Conservation (phyloP, 2,888 invertebrate species). For the Pyrocoelia pectoralis region DNA sequence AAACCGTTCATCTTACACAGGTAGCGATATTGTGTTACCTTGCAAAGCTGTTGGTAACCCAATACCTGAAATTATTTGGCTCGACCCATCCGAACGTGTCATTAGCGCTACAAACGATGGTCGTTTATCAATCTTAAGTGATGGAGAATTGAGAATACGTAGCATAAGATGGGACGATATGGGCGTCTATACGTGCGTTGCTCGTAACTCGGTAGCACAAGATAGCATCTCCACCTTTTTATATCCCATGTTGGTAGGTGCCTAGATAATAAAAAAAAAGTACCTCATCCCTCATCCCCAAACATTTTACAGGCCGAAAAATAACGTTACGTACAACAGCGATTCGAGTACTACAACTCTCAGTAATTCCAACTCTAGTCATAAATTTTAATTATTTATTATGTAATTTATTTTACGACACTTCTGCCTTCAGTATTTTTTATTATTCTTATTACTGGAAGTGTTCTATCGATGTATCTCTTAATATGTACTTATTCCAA, state of each 20-base stretch:
- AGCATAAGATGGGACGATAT: slow-evolving; percentile 80
- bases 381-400: slow-evolving; percentile 7
- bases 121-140: slow-evolving; percentile 63
- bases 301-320: background rate
- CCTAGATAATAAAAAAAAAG: no score
- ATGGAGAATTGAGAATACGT: slow-evolving; percentile 79
- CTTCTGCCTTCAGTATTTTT: slow-evolving; percentile 8
- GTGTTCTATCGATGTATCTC: background rate
- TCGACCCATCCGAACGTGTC: slow-evolving; percentile 64
- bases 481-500: slow-evolving; percentile 1
- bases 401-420: slow-evolving; percentile 3
- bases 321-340: background rate
- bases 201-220: slow-evolving; percentile 70
- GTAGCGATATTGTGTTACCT: slow-evolving; percentile 71
- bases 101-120: slow-evolving; percentile 60
- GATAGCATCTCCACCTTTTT: slow-evolving; percentile 73
- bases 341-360: background rate
- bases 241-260: slow-evolving; percentile 74
- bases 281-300: slow-evolving; percentile 25
- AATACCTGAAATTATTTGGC: slow-evolving; percentile 72
- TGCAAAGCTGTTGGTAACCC: slow-evolving; percentile 73
- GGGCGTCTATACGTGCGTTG: slow-evolving; percentile 83
- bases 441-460: background rate
- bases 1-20: slow-evolving; percentile 48
- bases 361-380: slow-evolving; percentile 8